Base-by-base conservation (phyloP, 2,113 vertebrate genomes). In the Mirza zaza region DNA sequence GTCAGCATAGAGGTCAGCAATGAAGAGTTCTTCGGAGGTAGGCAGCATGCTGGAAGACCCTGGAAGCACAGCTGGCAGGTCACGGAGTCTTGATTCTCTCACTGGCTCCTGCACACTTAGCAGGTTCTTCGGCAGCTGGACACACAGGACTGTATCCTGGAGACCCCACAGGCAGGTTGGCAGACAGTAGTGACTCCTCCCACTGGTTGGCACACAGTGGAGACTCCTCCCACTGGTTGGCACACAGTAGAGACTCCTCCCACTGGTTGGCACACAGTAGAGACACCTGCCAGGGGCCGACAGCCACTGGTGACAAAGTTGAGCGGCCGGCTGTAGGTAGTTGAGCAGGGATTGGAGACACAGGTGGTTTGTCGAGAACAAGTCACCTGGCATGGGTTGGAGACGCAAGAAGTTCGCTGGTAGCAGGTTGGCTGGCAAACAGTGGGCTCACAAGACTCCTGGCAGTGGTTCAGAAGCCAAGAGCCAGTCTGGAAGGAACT, bases 391-490 rank as follows among this genome's bases (percentile, higher is more conserved):
- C 36, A 90, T 3, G 97, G 80, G 21, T 50, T 93, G 84, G 97
- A 89, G 80, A 90, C 7, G 1, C 97, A 97, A 23, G 97, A 73
- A 5, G 79, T 68, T n/a, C 70, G 70, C 91, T 88, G 96, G 94
- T 93, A 97, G 36, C 93, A 98, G 0, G 86, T 67, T 34, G 97
- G 93, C 86, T 97, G 94, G 79, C 96, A 97, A 29, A 48, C 75
- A 5, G 55, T 27, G 18, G 97, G 90, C 92, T 97, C 95, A 0
- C 90, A 42, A 8, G 95, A 52, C 80, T 97, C 96, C 61, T 89
- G 97, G 75, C 98, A 98, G 65, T 98, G 97, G 25, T 98, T 93
- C 92, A 98, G 96, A 75, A 98, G 98, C 98, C 98, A 98, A 80
- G 98, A 98, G 34, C 97, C 96, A 7, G 95, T 97, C 14, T 98